Conservation (phyloP, 2,888 invertebrate genomes). For the Cheilosia vulpina region DNA sequence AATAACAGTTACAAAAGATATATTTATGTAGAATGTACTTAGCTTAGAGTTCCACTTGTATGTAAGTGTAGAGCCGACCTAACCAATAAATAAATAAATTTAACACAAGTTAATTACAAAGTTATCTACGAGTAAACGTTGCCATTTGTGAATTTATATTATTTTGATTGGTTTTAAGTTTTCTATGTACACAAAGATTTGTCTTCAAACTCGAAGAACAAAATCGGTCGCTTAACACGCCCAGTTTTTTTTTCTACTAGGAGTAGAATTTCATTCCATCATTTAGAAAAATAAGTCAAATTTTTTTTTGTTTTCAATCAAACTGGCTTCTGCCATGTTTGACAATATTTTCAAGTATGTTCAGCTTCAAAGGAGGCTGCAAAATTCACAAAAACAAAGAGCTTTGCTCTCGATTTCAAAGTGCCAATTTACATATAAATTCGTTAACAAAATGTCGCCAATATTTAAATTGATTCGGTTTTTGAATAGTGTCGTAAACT, state of each 20-base stretch:
- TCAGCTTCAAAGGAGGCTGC: background rate
- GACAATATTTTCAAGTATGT: conserved; percentile 18
- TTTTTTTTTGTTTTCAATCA: conserved; percentile 1
- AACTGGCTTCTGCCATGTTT: conserved; percentile 7
- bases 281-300: conserved; percentile 7
- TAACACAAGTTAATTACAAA: conserved; percentile 49
- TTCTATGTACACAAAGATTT: conserved; percentile 46
- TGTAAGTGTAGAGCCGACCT: conserved; percentile 46
- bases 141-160: conserved; percentile 39
- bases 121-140: conserved; percentile 49
- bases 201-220: conserved; percentile 16
- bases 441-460: conserved; percentile 51
- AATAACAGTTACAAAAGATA: conserved; percentile 67
- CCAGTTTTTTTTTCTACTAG: background rate
- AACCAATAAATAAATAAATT: conserved; percentile 47
- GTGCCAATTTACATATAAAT: conserved; percentile 39
- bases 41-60: conserved; percentile 42
- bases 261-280: background rate
- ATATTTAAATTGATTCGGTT: conserved; percentile 82
- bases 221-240: background rate
- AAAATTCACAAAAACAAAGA: conserved; percentile 21
- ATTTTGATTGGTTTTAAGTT: conserved; percentile 17
- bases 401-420: conserved; percentile 26
- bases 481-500: conserved; percentile 80
- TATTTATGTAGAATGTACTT: conserved; percentile 43